Percentiles rank a stretch among this genome's conserved stretches.
Evolutionary conservation across 2,888 invertebrate genomes (phyloP).

Genomic region (Galerucella nymphaeae): DNA sequence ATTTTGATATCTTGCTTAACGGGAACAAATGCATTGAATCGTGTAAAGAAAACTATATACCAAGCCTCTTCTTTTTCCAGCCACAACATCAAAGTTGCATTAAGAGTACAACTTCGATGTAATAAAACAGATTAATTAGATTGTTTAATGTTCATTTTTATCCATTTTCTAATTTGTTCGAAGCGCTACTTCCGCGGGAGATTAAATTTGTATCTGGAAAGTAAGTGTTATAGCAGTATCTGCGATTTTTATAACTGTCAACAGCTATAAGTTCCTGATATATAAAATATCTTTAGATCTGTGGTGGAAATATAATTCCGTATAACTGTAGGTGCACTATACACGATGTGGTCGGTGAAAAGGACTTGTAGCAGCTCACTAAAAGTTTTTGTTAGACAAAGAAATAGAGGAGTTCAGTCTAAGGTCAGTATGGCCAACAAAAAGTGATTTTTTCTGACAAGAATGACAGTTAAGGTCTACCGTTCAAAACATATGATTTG

Average conservation of each 20-base stretch:
- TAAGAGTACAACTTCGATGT: conserved; percentile 16
- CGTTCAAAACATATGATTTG: too few species aligned
- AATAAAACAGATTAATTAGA: conserved; percentile 27
- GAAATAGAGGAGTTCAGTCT: too few species aligned
- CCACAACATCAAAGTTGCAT: conserved; percentile 28
- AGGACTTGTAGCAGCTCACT: too few species aligned
- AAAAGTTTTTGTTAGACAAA: too few species aligned
- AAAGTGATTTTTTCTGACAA: too few species aligned
- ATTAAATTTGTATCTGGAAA: neutral
- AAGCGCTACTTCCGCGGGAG: neutral
- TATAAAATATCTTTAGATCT: neutral
- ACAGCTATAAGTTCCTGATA: neutral
- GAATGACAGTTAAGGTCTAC: too few species aligned
- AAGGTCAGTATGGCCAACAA: too few species aligned
- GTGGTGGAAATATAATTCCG: neutral
- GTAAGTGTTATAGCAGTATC: neutral
- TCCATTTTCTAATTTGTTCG: neutral
- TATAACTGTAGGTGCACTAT: too few species aligned
- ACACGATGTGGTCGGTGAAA: too few species aligned
- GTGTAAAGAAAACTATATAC: neutral
- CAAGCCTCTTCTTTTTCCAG: conserved; percentile 8
- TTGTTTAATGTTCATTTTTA: conserved; percentile 18
- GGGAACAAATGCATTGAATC: conserved; percentile 7
- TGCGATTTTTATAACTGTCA: neutral
- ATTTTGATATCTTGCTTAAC: neutral